A percentile compares a stretch with the other conserved stretches of the same genome.
Evolutionary conservation across 2,888 invertebrate species (phyloP).

Genomic region (Zygaena filipendulae): DNA sequence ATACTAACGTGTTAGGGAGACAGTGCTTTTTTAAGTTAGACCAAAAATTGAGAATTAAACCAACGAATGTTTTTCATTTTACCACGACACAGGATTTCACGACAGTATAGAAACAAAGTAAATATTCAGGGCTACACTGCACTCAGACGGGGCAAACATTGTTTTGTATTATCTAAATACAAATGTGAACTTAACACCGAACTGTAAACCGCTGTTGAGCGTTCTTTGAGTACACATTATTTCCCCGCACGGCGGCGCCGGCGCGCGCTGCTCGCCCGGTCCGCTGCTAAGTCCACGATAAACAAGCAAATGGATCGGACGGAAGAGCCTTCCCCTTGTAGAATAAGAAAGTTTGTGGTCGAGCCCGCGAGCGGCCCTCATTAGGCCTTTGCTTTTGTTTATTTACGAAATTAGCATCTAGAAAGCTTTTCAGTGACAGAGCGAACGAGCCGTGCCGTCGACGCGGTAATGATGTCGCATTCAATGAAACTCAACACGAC

Average conservation of each 20-base stretch:
- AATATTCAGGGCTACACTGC: too few species aligned
- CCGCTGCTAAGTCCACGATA: constrained; percentile 51
- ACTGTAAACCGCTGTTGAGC: constrained; percentile 20
- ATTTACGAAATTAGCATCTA: constrained; percentile 60
- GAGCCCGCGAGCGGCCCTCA: constrained; percentile 48
- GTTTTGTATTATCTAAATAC: constrained; percentile 15
- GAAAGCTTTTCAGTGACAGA: constrained; percentile 40
- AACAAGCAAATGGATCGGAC: constrained; percentile 62
- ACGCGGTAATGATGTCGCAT: constrained; percentile 42
- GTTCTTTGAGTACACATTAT: constrained; percentile 17
- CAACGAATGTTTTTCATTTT: too few species aligned
- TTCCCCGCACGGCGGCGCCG: constrained; percentile 27
- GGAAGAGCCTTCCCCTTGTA: constrained; percentile 45
- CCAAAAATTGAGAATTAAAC: too few species aligned
- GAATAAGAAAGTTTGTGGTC: constrained; percentile 60
- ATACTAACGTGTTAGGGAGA: too few species aligned
- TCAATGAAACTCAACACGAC: constrained; percentile 29
- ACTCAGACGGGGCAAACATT: too few species aligned
- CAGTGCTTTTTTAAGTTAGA: too few species aligned
- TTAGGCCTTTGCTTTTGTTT: constrained; percentile 62
- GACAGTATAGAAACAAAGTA: too few species aligned
- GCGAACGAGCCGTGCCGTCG: constrained; percentile 28
- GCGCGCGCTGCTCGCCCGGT: too few species aligned
- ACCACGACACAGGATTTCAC: too few species aligned
- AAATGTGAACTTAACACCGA: constrained; percentile 22